Evolutionary conservation across 2,113 vertebrate species (phyloP).

Genomic region (Oncorhynchus nerka): DNA sequence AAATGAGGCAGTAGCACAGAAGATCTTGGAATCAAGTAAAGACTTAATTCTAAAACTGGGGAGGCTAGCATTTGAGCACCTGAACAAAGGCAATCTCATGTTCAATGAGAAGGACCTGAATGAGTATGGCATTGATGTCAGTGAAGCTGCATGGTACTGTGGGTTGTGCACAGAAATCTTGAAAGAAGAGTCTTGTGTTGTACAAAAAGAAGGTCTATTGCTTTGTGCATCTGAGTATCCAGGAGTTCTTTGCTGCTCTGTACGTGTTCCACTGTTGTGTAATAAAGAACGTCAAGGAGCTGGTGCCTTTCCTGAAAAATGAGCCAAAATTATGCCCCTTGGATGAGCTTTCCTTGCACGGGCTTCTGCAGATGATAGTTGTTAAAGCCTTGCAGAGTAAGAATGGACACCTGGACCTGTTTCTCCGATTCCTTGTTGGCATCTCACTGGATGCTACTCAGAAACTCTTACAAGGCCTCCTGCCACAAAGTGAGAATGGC

Average conservation of each 20-base stretch:
- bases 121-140: conserved; percentile 1
- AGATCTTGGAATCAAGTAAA: not conserved
- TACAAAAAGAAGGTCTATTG: not conserved
- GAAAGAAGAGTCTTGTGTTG: not conserved
- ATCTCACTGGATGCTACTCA: no score
- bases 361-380: not conserved
- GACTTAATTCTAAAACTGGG: conserved; percentile 15
- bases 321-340: not conserved
- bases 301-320: no score
- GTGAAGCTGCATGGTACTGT: conserved; percentile 4
- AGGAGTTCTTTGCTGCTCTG: conserved; percentile 33
- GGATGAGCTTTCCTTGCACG: not conserved
- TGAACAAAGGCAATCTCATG: no score
- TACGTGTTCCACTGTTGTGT: conserved; percentile 3
- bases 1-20: not conserved
- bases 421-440: no score
- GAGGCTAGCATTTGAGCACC: conserved; percentile 22
- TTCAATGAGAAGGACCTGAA: no score
- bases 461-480: no score
- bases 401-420: no score
- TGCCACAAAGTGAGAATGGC: no score
- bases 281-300: not conserved
- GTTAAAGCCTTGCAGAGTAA: not conserved
- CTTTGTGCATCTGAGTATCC: conserved; percentile 11
- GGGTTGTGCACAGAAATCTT: conserved; percentile 1